A percentile compares a stretch with the other conserved stretches of the same genome.
These are phyloP conservation scores for Holacanthus passer DNA, from an alignment of 2,113 vertebrate genomes.

Conservation along the genomic window DNA sequence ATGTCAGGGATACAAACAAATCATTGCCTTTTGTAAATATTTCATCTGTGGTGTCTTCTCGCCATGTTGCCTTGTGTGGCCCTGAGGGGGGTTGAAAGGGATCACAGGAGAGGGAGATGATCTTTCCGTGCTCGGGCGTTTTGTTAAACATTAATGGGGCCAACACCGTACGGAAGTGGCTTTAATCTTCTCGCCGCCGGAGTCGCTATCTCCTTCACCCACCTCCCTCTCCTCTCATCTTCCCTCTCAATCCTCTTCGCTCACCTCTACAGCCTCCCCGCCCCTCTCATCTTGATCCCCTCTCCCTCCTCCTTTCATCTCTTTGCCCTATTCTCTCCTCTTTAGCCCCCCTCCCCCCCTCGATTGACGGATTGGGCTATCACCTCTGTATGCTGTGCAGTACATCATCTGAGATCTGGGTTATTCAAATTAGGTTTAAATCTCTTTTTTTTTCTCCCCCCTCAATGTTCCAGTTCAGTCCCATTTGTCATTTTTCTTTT, in stretches of 20 bases:
- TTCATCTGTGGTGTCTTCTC: conserved; percentile 54
- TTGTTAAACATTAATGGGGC: conserved; percentile 76
- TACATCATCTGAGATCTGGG: conserved; percentile 71
- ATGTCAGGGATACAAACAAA: conserved; percentile 75
- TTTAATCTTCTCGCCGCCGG: conserved; percentile 70
- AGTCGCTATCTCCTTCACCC: conserved; percentile 60
- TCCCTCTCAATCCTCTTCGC: conserved; percentile 36
- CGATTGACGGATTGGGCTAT: conserved; percentile 65
- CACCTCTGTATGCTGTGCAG: conserved; percentile 50
- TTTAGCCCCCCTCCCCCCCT: conserved; percentile 23
- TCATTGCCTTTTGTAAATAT: conserved; percentile 77
- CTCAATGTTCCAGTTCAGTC: conserved; percentile 40
- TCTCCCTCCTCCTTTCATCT: conserved; percentile 65
- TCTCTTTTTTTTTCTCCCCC: conserved; percentile 33
- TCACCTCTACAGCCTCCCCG: conserved; percentile 63
- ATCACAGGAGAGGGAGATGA: conserved; percentile 47
- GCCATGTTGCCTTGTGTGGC: conserved; percentile 51
- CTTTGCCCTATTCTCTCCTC: conserved; percentile 45
- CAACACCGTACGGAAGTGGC: conserved; percentile 55
- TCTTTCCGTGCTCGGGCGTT: conserved; percentile 53
- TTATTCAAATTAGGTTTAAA: conserved; percentile 77
- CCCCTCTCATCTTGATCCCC: conserved; percentile 65
- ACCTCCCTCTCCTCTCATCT: conserved; percentile 61
- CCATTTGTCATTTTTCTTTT: conserved; percentile 60
- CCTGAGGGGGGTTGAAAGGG: conserved; percentile 52